Percentiles rank a stretch among this genome's conserved stretches.
Conservation (phyloP, 2,888 invertebrate species). For the Lomographa bimaculata region DNA sequence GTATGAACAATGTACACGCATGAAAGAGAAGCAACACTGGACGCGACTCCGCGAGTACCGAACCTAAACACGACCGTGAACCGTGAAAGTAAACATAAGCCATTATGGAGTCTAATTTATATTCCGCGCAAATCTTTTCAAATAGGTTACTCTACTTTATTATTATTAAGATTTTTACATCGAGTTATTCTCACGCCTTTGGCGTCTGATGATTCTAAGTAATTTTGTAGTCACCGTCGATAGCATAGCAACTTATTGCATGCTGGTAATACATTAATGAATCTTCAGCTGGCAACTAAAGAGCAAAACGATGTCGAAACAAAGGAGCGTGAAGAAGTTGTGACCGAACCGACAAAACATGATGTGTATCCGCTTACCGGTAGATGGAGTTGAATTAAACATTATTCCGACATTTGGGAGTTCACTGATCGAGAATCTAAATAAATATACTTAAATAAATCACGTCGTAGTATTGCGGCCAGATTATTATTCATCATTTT, state of each 20-base stretch:
- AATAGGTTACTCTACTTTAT: conserved; percentile 31
- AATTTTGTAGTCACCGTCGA: conserved; percentile 18
- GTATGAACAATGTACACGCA: conserved; percentile 22
- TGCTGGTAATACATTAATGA: conserved; percentile 34
- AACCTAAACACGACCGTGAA: conserved; percentile 62
- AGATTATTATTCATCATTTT: conserved; percentile 16
- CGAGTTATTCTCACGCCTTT: conserved; percentile 22
- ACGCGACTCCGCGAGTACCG: conserved; percentile 31
- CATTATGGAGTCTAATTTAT: conserved; percentile 52
- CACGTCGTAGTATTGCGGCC: conserved; percentile 1
- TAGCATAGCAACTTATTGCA: conserved; percentile 21
- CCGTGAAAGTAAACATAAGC: conserved; percentile 65
- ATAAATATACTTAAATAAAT: conserved; percentile 7
- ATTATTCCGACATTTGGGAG: conserved; percentile 3
- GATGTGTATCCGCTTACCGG: conserved; percentile 33
- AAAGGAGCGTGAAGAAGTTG: conserved; percentile 29
- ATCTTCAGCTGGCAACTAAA: conserved; percentile 26
- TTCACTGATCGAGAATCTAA: conserved; percentile 8
- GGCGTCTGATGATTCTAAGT: conserved; percentile 11
- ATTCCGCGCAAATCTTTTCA: conserved; percentile 45
- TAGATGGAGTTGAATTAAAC: conserved; percentile 42
- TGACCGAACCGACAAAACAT: conserved; percentile 23
- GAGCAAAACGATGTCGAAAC: conserved; percentile 31
- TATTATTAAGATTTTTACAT: conserved; percentile 26
- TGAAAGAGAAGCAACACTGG: conserved; percentile 41